Evolutionary conservation across 2,797 vertebrate species (phyloP), one percentile per base, ranked within the genome.

Genomic region (Synaphobranchus kaupii): DNA sequence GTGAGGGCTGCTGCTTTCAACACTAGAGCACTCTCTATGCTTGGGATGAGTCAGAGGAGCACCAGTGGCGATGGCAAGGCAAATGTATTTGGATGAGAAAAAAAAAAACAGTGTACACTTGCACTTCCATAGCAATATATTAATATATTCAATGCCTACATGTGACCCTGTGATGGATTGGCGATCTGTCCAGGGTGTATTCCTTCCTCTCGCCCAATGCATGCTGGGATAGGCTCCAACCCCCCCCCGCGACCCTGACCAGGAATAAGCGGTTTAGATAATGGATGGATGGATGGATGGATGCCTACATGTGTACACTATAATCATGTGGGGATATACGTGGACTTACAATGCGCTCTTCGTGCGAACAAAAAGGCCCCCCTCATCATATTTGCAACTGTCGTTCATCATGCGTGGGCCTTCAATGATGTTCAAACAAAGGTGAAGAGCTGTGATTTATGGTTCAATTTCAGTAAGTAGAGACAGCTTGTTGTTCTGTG

Each of bases 31-130:
- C 85, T 86, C 85, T 85, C 56, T 22, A 54, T 44, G n/a, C 25
- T 73, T 8, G 28, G 39, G 25, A 68, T 86, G 85, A 86, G 85
- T 86, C 66, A 86, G 44, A 86, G 66, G 15, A 48, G n/a, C 71
- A 71, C 39, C 39, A 39, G 28, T 15, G 52, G 85, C 48, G 68
- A 47, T 44, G 47, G 85, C 71, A 56, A 44, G 28, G 50, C 10
- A 73, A 63, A 48, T 71, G n/a, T 86, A 52, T 86, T 48, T 73
- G 85, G 66, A 48, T 15, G 28, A 76, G 25, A 20, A 52, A 86
- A 85, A 52, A 86, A 85, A 85, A 39, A 12, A 17, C 73, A 7
- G 63, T n/a, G 44, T 54, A 39, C 48, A 71, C 25, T n/a, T 73
- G 68, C 22, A 73, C 20, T 78, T 44, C 39, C 73, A 39, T 44